These are phyloP conservation scores for Noctuana brunneofusca DNA, from an alignment of 2,888 invertebrate species.

Conservation along the genomic window DNA sequence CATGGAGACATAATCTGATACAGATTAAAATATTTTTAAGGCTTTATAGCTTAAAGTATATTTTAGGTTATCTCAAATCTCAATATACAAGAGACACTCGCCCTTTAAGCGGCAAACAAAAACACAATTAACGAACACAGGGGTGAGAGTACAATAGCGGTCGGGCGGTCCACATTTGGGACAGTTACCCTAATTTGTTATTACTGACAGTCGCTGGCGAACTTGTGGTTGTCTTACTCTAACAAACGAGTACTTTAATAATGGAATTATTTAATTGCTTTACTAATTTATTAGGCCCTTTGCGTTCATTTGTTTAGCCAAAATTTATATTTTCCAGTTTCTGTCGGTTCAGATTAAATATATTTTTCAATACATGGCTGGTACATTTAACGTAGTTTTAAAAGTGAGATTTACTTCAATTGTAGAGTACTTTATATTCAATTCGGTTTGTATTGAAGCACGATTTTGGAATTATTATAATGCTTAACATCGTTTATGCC, in stretches of 20 bases:
- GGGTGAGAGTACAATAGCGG: slow-evolving; percentile 63
- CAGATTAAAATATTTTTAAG: no score
- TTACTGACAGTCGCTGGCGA: slow-evolving; percentile 61
- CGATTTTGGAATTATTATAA: no score
- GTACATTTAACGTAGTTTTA: not conserved
- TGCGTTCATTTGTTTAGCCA: not conserved
- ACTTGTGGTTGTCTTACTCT: slow-evolving; percentile 68
- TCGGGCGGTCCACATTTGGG: slow-evolving; percentile 52
- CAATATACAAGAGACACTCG: slow-evolving; percentile 26
- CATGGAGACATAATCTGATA: slow-evolving; percentile 2
- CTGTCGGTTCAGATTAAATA: not conserved
- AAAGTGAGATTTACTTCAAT: no score
- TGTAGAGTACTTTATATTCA: no score
- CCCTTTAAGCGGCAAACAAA: slow-evolving; percentile 71
- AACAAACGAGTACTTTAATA: slow-evolving; percentile 48
- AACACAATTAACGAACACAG: slow-evolving; percentile 67
- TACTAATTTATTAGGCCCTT: not conserved
- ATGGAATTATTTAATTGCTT: slow-evolving; percentile 17
- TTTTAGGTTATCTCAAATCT: slow-evolving; percentile 20
- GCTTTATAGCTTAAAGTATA: slow-evolving; percentile 1
- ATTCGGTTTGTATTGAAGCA: no score
- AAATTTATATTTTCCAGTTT: not conserved
- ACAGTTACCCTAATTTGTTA: slow-evolving; percentile 76
- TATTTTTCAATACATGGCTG: no score
- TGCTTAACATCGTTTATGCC: no score